Conservation (phyloP, 2,888 invertebrate genomes). For the Norana najaformis region DNA sequence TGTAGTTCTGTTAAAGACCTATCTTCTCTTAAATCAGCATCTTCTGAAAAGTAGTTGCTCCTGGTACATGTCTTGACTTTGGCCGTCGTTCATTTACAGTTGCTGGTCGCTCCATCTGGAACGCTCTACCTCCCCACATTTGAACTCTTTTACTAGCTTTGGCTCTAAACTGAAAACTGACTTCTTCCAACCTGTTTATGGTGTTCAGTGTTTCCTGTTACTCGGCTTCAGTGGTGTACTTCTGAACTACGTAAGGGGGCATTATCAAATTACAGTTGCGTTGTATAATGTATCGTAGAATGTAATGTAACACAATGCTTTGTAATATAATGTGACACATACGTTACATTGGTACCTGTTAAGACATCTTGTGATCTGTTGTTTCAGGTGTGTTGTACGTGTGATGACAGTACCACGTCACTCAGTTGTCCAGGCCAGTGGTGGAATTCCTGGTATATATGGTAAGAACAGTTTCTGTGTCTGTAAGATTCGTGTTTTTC, state of each 20-base stretch:
- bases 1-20: too few relatives aligned
- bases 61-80: too few relatives aligned
- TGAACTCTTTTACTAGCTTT: too few relatives aligned
- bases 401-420: neutral
- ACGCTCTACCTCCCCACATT: too few relatives aligned
- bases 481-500: neutral
- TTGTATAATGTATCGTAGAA: neutral
- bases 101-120: too few relatives aligned
- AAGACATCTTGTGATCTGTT: neutral
- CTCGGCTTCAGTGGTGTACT: neutral
- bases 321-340: neutral
- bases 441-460: neutral
- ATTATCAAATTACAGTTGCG: neutral
- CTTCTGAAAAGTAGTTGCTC: too few relatives aligned
- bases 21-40: too few relatives aligned
- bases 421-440: slow-evolving; percentile 2
- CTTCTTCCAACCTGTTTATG: too few relatives aligned
- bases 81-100: too few relatives aligned
- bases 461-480: neutral
- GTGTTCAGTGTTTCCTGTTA: neutral
- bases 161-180: too few relatives aligned
- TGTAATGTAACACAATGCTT: neutral
- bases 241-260: neutral
- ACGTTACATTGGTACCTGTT: neutral
- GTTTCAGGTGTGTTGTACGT: neutral